Base-by-base conservation (phyloP, 2,888 invertebrate genomes). In the Flexamia atlantica region DNA sequence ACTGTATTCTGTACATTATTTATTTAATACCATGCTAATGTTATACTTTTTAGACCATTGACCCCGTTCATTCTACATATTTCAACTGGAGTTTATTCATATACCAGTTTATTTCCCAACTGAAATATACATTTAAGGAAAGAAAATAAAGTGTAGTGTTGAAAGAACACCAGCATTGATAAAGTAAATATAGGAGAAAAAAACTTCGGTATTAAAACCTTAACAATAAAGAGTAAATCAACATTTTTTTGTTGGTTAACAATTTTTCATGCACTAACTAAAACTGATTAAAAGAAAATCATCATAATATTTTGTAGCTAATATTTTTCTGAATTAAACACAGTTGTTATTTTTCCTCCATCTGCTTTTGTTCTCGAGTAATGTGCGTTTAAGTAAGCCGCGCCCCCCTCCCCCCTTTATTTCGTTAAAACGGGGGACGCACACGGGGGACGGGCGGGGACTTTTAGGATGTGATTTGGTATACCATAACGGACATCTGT, bases 401-500 rank as follows among this genome's bases (percentile, higher is more conserved):
- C 46, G 46, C 12, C 12, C 46, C 46, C 46, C 46, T 46, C 12
- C 46, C 46, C 46, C 46, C 46, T 46, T 46, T 17, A 46, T 14
- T 46, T 46, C 46, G 46, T 46, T 46, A 46, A 46, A 46, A 46
- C 46, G 46, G 14, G 12, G 46, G 46, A 46, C 4, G 46, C 46
- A 46, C 46, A 46, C 46, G 46, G 46, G 46, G 46, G 46, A 46
- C 46, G 46, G 46, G 14, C 12, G 60, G 60, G 60, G 60, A 60
- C 60, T 60, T 60, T 60, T 60, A 60, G 60, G 60, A 20, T 60
- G 60, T 60, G 60, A 60, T 60, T 60, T 10, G 60, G 60, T 60
- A 60, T 60, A 60, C 60, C 60, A 60, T 60, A 60, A 60, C 60
- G 60, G 60, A 60, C 60, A 60, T 60, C 60, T 60, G 60, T 60